phyloP scores from a whole-genome alignment of 2,113 vertebrate species.

The Elanus axillaris region DNA sequence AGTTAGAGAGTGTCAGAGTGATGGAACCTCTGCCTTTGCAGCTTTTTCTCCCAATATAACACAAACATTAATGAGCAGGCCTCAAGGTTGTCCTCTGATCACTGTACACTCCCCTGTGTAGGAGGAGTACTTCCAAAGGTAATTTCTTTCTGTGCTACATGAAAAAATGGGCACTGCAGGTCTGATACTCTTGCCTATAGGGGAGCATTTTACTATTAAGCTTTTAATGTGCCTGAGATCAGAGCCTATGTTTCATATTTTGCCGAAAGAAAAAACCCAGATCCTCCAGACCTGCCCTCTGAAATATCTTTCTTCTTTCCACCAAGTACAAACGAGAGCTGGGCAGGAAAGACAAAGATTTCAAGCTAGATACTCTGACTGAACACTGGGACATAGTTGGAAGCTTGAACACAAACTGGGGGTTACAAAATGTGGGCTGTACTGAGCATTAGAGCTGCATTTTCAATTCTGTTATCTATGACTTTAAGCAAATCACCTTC shows the following conservation, averaged over 20 bases:
- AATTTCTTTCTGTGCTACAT: neutral
- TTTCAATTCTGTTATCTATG: neutral
- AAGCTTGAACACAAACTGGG: neutral
- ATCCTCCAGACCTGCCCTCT: neutral
- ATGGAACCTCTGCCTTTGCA: neutral
- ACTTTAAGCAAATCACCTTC: constrained; percentile 19
- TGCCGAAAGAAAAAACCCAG: neutral
- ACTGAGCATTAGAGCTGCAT: neutral
- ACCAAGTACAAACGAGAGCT: neutral
- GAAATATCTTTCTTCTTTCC: neutral
- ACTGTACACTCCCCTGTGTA: neutral
- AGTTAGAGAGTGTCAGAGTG: neutral
- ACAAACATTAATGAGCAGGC: neutral
- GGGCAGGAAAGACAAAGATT: neutral
- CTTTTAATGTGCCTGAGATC: neutral
- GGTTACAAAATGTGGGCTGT: neutral
- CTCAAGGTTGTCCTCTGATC: neutral
- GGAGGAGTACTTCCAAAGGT: neutral
- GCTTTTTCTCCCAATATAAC: neutral
- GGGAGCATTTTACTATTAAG: neutral
- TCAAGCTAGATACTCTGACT: neutral
- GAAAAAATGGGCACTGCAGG: neutral
- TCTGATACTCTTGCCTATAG: neutral
- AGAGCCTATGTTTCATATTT: neutral
- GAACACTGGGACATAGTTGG: neutral